Percentiles rank a stretch among this genome's conserved stretches.
These are phyloP conservation scores for Hirtodrosophila trivittata DNA, from an alignment of 2,888 invertebrate genomes.

Conservation along the genomic window DNA sequence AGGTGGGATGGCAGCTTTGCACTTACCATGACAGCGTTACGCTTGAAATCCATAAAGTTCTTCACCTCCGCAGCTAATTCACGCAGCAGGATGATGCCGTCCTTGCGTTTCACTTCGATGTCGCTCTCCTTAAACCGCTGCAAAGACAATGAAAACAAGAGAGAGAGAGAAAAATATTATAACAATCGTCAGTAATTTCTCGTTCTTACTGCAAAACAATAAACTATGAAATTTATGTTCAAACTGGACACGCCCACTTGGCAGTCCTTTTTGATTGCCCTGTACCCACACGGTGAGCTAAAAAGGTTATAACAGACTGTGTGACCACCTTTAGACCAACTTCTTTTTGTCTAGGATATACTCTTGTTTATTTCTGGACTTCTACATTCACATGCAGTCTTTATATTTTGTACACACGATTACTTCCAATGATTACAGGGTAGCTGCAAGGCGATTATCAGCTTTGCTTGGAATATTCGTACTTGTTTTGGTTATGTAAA, in stretches of 20 bases:
- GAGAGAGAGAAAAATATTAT: conserved; percentile 16
- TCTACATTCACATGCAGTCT: no score
- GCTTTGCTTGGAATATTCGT: not conserved
- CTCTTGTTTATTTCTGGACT: no score
- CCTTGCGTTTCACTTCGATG: conserved; percentile 91
- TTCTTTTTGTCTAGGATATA: no score
- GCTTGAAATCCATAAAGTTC: conserved; percentile 96
- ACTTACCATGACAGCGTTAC: conserved; percentile 95
- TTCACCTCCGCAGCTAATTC: conserved; percentile 96
- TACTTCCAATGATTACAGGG: no score
- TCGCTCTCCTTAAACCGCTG: conserved; percentile 93
- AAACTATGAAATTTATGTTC: conserved; percentile 62
- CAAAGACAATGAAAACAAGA: conserved; percentile 60
- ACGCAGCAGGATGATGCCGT: conserved; percentile 92
- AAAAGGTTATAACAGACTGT: no score
- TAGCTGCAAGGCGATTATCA: not conserved
- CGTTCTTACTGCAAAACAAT: conserved; percentile 30
- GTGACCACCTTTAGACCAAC: no score
- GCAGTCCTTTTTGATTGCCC: not conserved
- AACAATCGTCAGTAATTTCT: conserved; percentile 52
- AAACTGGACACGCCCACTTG: conserved; percentile 21
- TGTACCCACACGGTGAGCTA: not conserved
- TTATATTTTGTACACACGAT: no score
- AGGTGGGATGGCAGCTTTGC: not conserved
- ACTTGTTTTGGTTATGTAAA: conserved; percentile 3